phyloP scores from a whole-genome alignment of 2,888 invertebrate species.

The Lasioglossum vierecki region DNA sequence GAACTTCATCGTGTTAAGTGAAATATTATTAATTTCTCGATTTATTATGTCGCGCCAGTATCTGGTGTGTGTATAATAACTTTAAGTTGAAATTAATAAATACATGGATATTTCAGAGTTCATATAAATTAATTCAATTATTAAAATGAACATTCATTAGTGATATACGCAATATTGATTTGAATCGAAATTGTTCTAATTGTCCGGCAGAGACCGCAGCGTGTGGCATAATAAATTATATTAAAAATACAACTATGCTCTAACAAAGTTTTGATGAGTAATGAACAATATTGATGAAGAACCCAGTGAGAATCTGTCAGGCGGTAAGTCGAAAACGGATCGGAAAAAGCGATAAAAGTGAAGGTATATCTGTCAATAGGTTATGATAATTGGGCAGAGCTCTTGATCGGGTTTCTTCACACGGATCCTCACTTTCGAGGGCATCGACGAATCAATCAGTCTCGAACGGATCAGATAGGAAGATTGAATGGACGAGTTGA shows the following conservation, averaged over 20 bases:
- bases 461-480: slow-evolving; percentile 47
- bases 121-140: background rate
- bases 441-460: slow-evolving; percentile 52
- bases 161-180: background rate
- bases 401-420: slow-evolving; percentile 31
- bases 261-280: background rate
- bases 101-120: background rate
- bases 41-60: background rate
- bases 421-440: slow-evolving; percentile 37
- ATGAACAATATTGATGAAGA: background rate
- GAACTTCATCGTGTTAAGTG: background rate
- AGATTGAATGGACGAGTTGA: slow-evolving; percentile 43
- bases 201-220: background rate
- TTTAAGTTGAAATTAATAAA: background rate
- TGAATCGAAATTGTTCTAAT: background rate
- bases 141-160: background rate
- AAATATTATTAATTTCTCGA: background rate
- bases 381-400: slow-evolving; percentile 12
- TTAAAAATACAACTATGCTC: background rate
- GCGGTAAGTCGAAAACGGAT: background rate
- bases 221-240: background rate
- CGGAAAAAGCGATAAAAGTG: background rate
- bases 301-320: background rate
- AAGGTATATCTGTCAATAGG: slow-evolving; percentile 1
- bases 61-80: background rate